phyloP scores from a whole-genome alignment of 1,140 invertebrate species.

The Coenobita brevimanus region DNA sequence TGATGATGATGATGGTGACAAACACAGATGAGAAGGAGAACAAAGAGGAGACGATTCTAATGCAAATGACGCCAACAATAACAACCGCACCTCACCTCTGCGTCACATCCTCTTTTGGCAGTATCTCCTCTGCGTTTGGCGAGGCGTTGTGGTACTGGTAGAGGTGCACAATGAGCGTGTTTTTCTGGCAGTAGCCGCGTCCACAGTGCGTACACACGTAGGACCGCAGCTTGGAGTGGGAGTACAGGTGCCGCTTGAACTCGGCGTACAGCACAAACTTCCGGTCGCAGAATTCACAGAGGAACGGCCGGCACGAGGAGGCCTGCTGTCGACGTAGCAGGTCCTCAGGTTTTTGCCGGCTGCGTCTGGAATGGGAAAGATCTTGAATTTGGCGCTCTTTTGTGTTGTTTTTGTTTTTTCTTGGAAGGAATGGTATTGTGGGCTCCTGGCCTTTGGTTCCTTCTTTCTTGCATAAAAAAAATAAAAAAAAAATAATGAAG shows the following conservation, averaged over 20 bases:
- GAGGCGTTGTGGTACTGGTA: conserved; percentile 44
- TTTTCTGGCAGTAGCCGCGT: conserved; percentile 51
- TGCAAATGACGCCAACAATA: background rate
- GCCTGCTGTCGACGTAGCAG: no score
- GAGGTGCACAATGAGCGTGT: conserved; percentile 47
- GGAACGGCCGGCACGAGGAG: conserved; percentile 28
- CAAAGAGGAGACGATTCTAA: no score
- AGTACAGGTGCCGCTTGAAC: conserved; percentile 46
- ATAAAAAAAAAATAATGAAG: no score
- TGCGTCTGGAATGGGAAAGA: conserved; percentile 21
- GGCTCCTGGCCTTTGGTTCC: no score
- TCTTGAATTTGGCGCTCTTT: no score
- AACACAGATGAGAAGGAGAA: background rate
- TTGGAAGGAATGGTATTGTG: no score
- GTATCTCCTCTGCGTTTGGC: conserved; percentile 39
- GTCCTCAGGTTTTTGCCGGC: no score
- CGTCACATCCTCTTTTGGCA: conserved; percentile 18
- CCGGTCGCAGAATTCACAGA: conserved; percentile 45
- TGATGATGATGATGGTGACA: background rate
- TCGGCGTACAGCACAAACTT: conserved; percentile 44
- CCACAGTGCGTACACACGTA: conserved; percentile 47
- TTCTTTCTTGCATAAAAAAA: no score
- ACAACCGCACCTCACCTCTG: conserved; percentile 10
- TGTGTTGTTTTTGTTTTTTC: no score
- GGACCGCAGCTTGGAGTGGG: conserved; percentile 42